A percentile compares a stretch with the other conserved stretches of the same genome.
phyloP scores from a whole-genome alignment of 2,797 vertebrate genomes.

The Meda fulgida region DNA sequence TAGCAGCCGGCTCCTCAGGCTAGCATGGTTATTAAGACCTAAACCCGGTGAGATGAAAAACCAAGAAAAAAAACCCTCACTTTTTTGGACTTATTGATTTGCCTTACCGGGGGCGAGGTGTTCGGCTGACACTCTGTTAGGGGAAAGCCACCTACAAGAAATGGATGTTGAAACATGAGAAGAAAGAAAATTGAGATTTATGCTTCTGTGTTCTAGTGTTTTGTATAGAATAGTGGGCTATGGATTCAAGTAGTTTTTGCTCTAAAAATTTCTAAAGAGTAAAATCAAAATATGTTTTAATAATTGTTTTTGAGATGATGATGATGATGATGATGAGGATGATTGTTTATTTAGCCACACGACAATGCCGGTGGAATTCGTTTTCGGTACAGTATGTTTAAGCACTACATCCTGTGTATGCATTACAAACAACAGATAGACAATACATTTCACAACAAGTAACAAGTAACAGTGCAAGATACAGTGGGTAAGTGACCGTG shows the following conservation, averaged over 20 bases:
- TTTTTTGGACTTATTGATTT: constrained; percentile 21
- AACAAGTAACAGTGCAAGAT: no score
- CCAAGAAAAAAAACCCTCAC: neutral
- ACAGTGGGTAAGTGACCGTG: no score
- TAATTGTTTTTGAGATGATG: neutral
- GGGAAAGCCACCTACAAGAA: neutral
- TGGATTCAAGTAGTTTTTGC: no score
- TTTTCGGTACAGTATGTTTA: no score
- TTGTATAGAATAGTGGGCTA: neutral
- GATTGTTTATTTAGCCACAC: no score
- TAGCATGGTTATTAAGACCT: constrained; percentile 7
- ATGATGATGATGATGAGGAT: no score
- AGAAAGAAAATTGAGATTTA: neutral
- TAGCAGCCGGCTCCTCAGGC: neutral
- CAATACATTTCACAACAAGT: no score
- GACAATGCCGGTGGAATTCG: no score
- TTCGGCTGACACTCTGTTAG: neutral
- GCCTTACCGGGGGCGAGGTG: neutral
- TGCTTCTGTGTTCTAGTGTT: neutral
- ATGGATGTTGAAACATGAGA: constrained; percentile 16
- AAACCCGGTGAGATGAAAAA: constrained; percentile 14
- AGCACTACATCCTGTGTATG: no score
- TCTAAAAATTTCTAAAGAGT: no score
- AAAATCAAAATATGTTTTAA: neutral
- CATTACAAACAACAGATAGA: no score